phyloP scores from a whole-genome alignment of 2,113 vertebrate genomes.

The Atherinomorus stipes region DNA sequence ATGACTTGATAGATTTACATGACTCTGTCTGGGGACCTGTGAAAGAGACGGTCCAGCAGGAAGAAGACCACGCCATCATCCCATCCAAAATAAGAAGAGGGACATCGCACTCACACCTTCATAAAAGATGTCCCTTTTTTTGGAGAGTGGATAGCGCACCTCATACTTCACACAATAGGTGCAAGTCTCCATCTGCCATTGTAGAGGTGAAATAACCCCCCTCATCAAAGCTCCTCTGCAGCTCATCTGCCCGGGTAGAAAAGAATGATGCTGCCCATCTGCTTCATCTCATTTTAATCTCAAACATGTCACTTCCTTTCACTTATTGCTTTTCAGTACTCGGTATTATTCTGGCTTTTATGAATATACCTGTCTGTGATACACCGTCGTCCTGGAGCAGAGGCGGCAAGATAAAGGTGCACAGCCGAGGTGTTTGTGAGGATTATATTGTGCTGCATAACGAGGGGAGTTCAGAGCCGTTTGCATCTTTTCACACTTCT shows the following conservation, averaged over 20 bases:
- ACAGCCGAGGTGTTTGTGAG: conserved; percentile 29
- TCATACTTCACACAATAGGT: conserved; percentile 75
- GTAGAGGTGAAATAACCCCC: conserved; percentile 66
- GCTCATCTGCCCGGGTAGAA: conserved; percentile 61
- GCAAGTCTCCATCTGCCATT: conserved; percentile 59
- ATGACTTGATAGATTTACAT: conserved; percentile 81
- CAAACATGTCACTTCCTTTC: conserved; percentile 68
- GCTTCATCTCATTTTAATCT: conserved; percentile 73
- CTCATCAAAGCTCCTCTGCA: conserved; percentile 69
- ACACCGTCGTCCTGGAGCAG: conserved; percentile 49
- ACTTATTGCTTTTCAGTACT: conserved; percentile 56
- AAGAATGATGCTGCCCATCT: conserved; percentile 52
- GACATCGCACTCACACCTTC: conserved; percentile 71
- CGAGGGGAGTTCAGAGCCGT: conserved; percentile 8
- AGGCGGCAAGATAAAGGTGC: conserved; percentile 4
- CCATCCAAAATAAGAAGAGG: conserved; percentile 70
- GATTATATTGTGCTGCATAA: conserved; percentile 27
- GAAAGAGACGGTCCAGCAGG: conserved; percentile 65
- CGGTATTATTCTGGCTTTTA: conserved; percentile 52
- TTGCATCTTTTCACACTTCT: conserved; percentile 26
- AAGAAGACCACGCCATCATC: conserved; percentile 59
- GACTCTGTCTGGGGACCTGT: conserved; percentile 72
- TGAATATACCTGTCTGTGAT: conserved; percentile 52
- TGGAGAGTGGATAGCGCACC: conserved; percentile 39
- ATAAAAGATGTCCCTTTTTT: conserved; percentile 63